These are phyloP conservation scores for Turnix velox DNA, from an alignment of 2,113 vertebrate genomes.

Conservation along the genomic window DNA sequence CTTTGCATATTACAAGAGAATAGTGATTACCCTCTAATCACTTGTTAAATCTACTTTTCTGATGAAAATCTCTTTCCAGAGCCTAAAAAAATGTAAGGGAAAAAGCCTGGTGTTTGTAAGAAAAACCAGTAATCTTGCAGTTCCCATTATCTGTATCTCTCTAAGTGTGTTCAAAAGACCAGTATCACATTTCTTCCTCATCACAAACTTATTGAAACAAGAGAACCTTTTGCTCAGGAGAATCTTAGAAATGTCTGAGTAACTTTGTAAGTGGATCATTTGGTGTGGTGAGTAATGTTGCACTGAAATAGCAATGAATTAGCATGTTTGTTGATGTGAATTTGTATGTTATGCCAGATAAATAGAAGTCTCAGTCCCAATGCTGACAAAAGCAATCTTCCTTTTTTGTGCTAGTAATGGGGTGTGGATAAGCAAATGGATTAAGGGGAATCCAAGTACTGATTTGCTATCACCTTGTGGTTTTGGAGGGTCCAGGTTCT, in stretches of 20 bases:
- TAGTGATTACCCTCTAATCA: conserved; percentile 36
- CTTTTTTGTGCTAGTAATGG: background rate
- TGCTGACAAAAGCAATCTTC: background rate
- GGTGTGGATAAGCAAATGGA: background rate
- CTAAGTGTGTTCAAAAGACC: background rate
- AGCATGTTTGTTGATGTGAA: background rate
- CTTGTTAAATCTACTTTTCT: conserved; percentile 43
- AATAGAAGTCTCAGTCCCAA: background rate
- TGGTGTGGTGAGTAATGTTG: background rate
- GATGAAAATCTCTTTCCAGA: background rate
- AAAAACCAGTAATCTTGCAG: background rate
- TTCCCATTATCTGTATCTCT: background rate
- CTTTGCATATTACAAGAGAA: conserved; percentile 41
- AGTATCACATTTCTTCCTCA: background rate
- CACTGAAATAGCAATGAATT: background rate
- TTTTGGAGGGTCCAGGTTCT: background rate
- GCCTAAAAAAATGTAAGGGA: background rate
- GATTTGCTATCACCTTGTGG: background rate
- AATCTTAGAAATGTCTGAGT: background rate
- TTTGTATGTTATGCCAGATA: background rate
- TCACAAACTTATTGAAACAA: background rate
- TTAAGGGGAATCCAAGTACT: background rate
- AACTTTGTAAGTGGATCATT: background rate
- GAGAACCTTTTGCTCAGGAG: background rate
- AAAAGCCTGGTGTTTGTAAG: background rate